Conservation (phyloP, 2,113 vertebrate genomes). For the Mesembrinibis cayennensis region DNA sequence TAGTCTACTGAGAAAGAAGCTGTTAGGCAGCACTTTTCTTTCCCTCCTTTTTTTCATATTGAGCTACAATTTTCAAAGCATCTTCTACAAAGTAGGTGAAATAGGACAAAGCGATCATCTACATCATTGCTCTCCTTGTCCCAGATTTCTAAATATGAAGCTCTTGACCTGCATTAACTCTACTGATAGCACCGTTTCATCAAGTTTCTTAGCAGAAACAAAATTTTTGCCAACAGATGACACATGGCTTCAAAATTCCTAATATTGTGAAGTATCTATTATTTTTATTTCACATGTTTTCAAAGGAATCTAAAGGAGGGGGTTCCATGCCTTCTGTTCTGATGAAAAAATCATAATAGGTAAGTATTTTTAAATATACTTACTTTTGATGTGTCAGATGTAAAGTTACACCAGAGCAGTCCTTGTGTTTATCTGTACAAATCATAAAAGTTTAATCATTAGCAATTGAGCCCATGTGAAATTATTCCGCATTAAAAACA, state of each 20-base stretch:
- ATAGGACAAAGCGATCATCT: not conserved
- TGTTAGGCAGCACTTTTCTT: not conserved
- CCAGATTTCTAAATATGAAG: not conserved
- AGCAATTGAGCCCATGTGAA: not conserved
- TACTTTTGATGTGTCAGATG: conserved; percentile 91
- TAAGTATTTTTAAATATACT: conserved; percentile 54
- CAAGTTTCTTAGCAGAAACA: not conserved
- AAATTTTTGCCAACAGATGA: not conserved
- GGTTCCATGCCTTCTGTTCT: not conserved
- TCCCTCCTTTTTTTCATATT: not conserved
- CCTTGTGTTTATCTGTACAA: conserved; percentile 90
- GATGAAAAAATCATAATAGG: not conserved
- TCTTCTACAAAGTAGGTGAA: not conserved
- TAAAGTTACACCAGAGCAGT: conserved; percentile 92
- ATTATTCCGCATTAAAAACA: not conserved
- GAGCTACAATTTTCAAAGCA: not conserved
- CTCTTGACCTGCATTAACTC: not conserved
- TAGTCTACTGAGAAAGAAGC: not conserved
- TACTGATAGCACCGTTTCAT: not conserved
- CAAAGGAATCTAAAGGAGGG: not conserved
- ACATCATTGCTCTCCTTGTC: not conserved
- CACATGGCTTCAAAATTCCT: not conserved
- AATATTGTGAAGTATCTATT: not conserved
- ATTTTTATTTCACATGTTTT: not conserved
- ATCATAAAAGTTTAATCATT: not conserved